phyloP scores from a whole-genome alignment of 2,888 invertebrate species.

The Meiosimyza decipiens region DNA sequence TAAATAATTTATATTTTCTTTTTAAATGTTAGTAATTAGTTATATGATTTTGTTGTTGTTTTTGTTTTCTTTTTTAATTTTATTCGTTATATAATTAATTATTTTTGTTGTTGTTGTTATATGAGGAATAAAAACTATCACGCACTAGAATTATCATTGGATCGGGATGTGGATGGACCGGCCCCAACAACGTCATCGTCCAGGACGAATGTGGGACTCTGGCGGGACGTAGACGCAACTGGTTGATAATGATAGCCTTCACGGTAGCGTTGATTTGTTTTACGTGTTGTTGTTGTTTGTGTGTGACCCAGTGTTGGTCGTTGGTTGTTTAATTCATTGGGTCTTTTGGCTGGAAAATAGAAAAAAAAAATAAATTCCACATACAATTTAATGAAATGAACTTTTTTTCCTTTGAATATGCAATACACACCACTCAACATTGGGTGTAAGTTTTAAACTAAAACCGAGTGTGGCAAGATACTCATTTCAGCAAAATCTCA shows the following conservation, averaged over 20 bases:
- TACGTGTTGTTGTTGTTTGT: slow-evolving; percentile 64
- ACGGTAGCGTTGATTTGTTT: slow-evolving; percentile 67
- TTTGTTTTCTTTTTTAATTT: slow-evolving; percentile 44
- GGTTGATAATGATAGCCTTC: slow-evolving; percentile 68
- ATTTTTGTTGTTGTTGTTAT: slow-evolving; percentile 51
- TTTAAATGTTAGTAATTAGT: slow-evolving; percentile 39
- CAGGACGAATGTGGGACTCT: slow-evolving; percentile 68
- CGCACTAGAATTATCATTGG: slow-evolving; percentile 68
- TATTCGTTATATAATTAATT: slow-evolving; percentile 37
- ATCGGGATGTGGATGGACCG: slow-evolving; percentile 68
- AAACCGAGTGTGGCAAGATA: too few species aligned
- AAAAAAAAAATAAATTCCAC: background rate
- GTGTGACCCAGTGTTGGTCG: slow-evolving; percentile 67
- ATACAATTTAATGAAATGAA: background rate
- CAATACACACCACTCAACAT: too few species aligned
- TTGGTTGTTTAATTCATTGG: slow-evolving; percentile 68
- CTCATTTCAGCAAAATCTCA: too few species aligned
- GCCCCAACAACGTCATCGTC: slow-evolving; percentile 60
- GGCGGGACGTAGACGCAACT: slow-evolving; percentile 70
- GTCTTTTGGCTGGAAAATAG: slow-evolving; percentile 64
- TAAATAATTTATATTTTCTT: slow-evolving; percentile 32
- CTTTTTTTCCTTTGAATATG: too few species aligned
- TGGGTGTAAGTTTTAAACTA: too few species aligned
- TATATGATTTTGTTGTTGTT: slow-evolving; percentile 46
- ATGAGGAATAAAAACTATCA: slow-evolving; percentile 67